A percentile compares a stretch with the other conserved stretches of the same genome.
These are phyloP conservation scores for Protobothrops mucrosquamatus DNA, from an alignment of 2,113 vertebrate genomes.

Conservation along the genomic window DNA sequence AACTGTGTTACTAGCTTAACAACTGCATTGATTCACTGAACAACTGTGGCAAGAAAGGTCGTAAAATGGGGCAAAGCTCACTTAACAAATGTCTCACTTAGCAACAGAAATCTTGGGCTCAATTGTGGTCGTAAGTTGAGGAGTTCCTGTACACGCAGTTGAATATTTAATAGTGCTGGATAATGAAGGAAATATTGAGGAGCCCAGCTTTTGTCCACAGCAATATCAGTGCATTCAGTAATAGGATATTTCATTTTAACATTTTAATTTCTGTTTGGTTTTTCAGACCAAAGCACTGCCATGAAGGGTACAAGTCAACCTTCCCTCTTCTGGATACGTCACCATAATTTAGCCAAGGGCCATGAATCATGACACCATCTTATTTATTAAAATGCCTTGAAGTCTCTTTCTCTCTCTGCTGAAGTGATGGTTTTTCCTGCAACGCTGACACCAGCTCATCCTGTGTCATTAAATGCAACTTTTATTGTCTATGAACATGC, in stretches of 20 bases:
- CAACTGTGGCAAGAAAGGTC: neutral
- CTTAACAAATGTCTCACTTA: neutral
- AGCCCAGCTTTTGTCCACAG: neutral
- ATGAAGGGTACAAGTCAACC: constrained; percentile 57
- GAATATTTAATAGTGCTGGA: neutral
- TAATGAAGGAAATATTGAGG: neutral
- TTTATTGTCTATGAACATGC: constrained; percentile 76
- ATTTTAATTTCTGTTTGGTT: constrained; percentile 27
- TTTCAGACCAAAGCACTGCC: constrained; percentile 62
- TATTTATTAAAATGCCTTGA: constrained; percentile 64
- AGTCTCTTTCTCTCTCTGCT: constrained; percentile 46
- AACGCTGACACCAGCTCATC: constrained; percentile 67
- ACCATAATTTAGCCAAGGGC: constrained; percentile 44
- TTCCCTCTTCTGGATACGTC: constrained; percentile 32
- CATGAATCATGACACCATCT: constrained; percentile 46
- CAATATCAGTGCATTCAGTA: neutral
- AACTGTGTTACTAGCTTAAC: neutral
- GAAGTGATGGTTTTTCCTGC: constrained; percentile 81
- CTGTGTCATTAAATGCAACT: constrained; percentile 71
- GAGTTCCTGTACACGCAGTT: neutral
- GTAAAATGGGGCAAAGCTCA: neutral
- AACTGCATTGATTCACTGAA: neutral
- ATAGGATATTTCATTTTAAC: neutral
- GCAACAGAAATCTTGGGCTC: neutral
- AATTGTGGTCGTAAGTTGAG: neutral